phyloP scores from a whole-genome alignment of 2,888 invertebrate genomes.

The Oscheius sp. region DNA sequence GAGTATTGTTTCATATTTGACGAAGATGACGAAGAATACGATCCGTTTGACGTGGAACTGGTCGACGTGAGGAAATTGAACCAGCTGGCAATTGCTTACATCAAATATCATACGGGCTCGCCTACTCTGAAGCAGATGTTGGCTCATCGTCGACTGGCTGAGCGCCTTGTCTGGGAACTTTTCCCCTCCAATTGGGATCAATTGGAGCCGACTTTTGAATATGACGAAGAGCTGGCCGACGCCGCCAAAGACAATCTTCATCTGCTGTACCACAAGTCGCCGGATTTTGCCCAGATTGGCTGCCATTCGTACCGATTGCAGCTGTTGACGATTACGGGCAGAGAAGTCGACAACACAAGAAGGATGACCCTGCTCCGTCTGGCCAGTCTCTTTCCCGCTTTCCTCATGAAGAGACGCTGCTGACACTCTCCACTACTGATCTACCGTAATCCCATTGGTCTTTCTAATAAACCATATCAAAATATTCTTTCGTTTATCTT shows the following conservation, averaged over 20 bases:
- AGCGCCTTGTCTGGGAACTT: not conserved
- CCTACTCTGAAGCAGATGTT: not conserved
- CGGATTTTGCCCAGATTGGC: not conserved
- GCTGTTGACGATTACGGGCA: too few relatives aligned
- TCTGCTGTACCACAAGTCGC: not conserved
- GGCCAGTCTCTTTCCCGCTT: too few relatives aligned
- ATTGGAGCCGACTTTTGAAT: not conserved
- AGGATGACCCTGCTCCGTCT: too few relatives aligned
- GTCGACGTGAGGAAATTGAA: slow-evolving; percentile 6
- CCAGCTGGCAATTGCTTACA: not conserved
- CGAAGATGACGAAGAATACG: not conserved
- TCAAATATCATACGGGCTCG: not conserved
- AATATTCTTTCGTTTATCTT: too few relatives aligned
- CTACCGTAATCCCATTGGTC: too few relatives aligned
- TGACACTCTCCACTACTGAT: too few relatives aligned
- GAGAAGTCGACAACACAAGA: too few relatives aligned
- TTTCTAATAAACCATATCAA: too few relatives aligned
- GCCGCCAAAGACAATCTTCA: not conserved
- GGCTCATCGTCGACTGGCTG: not conserved
- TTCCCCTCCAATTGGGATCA: not conserved
- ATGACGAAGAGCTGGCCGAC: not conserved
- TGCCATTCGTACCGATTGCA: too few relatives aligned
- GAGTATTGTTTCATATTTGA: not conserved
- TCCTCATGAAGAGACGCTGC: too few relatives aligned
- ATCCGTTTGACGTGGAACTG: not conserved